These are phyloP conservation scores for Polymixis flavicincta DNA, from an alignment of 2,888 invertebrate genomes.

Conservation along the genomic window DNA sequence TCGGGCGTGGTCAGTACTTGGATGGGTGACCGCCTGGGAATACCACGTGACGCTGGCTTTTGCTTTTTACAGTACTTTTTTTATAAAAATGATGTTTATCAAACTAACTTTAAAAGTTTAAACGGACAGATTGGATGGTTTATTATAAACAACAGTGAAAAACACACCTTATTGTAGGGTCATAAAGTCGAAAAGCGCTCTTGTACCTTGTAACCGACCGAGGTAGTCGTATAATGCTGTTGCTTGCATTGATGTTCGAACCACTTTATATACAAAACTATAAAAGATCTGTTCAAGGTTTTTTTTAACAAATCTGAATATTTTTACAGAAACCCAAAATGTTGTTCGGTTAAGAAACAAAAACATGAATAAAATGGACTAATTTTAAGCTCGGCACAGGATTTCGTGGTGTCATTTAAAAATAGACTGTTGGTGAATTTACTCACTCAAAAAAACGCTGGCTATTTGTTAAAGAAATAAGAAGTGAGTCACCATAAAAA, in stretches of 20 bases:
- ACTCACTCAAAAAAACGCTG: not conserved
- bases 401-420: no score
- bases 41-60: slow-evolving; percentile 82
- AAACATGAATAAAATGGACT: no score
- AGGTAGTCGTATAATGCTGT: not conserved
- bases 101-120: not conserved
- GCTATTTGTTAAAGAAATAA: not conserved
- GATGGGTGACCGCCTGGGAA: slow-evolving; percentile 86
- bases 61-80: slow-evolving; percentile 26
- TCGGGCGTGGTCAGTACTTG: slow-evolving; percentile 87
- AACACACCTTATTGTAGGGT: not conserved
- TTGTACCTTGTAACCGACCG: not conserved
- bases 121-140: not conserved
- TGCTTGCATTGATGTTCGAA: not conserved
- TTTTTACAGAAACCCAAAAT: no score
- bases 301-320: no score
- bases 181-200: not conserved
- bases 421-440: no score
- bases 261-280: no score
- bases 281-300: no score
- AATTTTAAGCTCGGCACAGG: no score
- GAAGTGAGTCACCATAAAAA: not conserved
- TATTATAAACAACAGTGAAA: not conserved
- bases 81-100: no score
- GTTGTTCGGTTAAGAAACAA: no score